phyloP scores from a whole-genome alignment of 2,797 vertebrate species.

The Sebastes steindachneri region DNA sequence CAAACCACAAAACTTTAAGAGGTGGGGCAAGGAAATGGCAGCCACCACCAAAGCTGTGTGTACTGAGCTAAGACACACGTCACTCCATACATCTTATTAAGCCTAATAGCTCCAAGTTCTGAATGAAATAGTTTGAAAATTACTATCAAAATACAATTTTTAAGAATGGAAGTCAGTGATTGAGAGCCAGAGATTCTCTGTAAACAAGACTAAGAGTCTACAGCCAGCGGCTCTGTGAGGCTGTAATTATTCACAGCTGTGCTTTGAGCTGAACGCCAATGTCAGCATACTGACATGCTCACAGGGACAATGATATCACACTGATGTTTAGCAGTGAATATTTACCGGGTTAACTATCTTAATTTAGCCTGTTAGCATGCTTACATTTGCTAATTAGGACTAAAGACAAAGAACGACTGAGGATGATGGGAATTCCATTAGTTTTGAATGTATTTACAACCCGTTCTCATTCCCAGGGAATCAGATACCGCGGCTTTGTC shows the following conservation, averaged over 20 bases:
- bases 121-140: not conserved
- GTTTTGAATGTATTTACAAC: not conserved
- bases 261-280: not conserved
- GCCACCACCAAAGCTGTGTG: not conserved
- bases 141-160: not conserved
- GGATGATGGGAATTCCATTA: not conserved
- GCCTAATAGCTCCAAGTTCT: not conserved
- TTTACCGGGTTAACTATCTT: not conserved
- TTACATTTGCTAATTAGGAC: not conserved
- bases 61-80: not conserved
- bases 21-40: not conserved
- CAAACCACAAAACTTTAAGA: not conserved
- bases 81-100: not conserved
- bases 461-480: too few species aligned
- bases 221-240: not conserved
- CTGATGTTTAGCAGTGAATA: not conserved
- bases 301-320: not conserved
- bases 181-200: not conserved
- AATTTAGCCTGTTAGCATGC: not conserved
- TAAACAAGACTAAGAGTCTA: not conserved
- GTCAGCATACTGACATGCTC: not conserved
- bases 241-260: not conserved
- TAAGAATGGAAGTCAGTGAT: not conserved
- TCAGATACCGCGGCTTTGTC: too few species aligned
- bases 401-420: not conserved